Base-by-base conservation (phyloP, 2,113 vertebrate species). In the Protobothrops mucrosquamatus region DNA sequence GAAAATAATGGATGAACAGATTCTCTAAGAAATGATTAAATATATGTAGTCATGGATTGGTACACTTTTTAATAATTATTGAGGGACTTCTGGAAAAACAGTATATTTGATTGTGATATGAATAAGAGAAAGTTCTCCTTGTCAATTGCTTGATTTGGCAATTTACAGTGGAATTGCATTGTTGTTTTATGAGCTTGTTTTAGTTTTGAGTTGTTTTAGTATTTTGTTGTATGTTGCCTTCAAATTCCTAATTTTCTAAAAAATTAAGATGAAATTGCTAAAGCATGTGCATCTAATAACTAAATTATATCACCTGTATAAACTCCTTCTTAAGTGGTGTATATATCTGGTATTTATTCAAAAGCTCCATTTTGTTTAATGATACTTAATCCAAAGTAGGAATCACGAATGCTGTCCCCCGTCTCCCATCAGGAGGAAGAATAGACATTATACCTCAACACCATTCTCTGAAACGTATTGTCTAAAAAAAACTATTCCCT, bases 41-140 rank as follows among this genome's bases (percentile, higher is more conserved):
- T 92, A 55, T 92, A 89, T 87, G 90, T 88, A 81, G 61, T 94
- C n/a, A 23, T 52, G 86, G 87, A 91, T 88, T 51, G 74, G 91
- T 29, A 90, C 91, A 34, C 24, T 88, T 87, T 55, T 14, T 55
- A 24, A 51, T 55, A 91, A 86, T 46, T 23, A 69, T 89, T 48
- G 34, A 8, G 5, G 3, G 64, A 43, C 59, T 48, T 88, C 69
- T 7, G 90, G 39, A 92, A 93, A 61, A 92, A 88, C 39, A 15
- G 59, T 12, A 0, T 34, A 11, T 9, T 81, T 18, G 15, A 24
- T 64, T 91, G 93, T n/a, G 39, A 46, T 34, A 12, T 29, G 54
- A 88, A 52, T 39, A n/a, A 20, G 12, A 52, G 29, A 39, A 74
- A 43, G 24, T 56, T 15, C 12, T 23, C 48, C 26, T 57, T 81